These are phyloP conservation scores for Rachycentron canadum DNA, from an alignment of 2,797 vertebrate species.

Conservation along the genomic window DNA sequence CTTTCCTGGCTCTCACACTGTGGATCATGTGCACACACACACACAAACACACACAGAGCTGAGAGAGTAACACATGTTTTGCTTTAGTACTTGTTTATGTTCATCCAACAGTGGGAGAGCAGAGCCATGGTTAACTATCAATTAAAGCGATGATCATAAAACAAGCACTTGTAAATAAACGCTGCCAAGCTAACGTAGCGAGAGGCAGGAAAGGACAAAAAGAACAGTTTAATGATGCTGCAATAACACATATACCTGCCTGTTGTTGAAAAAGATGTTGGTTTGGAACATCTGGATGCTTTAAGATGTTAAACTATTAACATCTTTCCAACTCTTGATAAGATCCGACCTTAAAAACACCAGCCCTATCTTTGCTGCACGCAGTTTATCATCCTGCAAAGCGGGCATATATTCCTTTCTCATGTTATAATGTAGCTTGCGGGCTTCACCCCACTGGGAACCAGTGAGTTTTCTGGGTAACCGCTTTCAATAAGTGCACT, in stretches of 20 bases:
- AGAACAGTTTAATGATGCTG: background rate
- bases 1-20: constrained; percentile 82
- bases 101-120: constrained; percentile 80
- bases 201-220: constrained; percentile 26
- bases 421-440: constrained; percentile 21
- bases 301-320: background rate
- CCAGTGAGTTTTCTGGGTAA: constrained; percentile 56
- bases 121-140: constrained; percentile 80
- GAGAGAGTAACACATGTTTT: constrained; percentile 82
- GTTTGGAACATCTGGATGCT: background rate
- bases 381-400: constrained; percentile 27
- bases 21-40: constrained; percentile 47
- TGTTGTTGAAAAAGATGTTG: background rate
- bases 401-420: constrained; percentile 26
- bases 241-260: constrained; percentile 12
- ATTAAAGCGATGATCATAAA: constrained; percentile 83
- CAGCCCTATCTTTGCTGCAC: constrained; percentile 1
- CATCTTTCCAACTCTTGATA: background rate
- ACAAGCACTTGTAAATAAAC: constrained; percentile 81
- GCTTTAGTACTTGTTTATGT: constrained; percentile 87
- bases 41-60: constrained; percentile 39
- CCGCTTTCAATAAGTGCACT: constrained; percentile 66
- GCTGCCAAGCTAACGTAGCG: constrained; percentile 51
- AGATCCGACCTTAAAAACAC: background rate
- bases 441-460: constrained; percentile 48